Evolutionary conservation across 1,140 invertebrate species (phyloP), one percentile per base, ranked within the genome.

Genomic region (Eriosoma lanigerum): DNA sequence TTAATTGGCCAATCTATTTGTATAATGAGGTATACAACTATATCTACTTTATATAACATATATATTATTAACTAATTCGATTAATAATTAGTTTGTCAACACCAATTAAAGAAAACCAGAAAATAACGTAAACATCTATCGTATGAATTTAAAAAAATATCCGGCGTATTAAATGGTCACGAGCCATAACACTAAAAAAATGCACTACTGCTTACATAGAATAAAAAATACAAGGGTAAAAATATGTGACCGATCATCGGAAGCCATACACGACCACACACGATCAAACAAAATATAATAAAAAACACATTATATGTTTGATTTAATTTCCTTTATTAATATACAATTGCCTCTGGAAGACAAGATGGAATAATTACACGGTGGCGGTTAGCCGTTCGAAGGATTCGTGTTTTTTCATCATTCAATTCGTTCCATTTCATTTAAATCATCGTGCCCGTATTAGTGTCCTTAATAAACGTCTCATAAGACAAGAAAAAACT

Each of bases 301-400:
- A 38, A 38, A 38, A 38, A 38, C 32, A 38, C 32, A 38, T 38
- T 38, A n/a, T 60, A 10, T 26, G 32, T 76, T 78, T 60, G 75
- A 60, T 78, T 62, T 78, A 62, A 78, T 78, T 78, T 78, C 75
- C 75, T 60, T 76, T 76, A 76, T 76, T 76, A 50, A 62, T 78
- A 78, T 78, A 78, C 56, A n/a, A 60, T 19, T 76, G 54, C 75
- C 56, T 44, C 38, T 29, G 75, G 24, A 60, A 78, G 56, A 78
- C 56, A 60, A 62, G 75, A 62, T 24, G 24, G 56, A 78, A 78
- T 78, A 78, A 78, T 78, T 78, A 78, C 56, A 62, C 75, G 56
- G 56, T 62, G 73, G 73, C 32, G 32, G 32, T 38, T 38, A 8
- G 3, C 54, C 32, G 54, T 21, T 38, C 21, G 54, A 44, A 44